Conservation (phyloP, 2,113 vertebrate species). For the Eira barbara region DNA sequence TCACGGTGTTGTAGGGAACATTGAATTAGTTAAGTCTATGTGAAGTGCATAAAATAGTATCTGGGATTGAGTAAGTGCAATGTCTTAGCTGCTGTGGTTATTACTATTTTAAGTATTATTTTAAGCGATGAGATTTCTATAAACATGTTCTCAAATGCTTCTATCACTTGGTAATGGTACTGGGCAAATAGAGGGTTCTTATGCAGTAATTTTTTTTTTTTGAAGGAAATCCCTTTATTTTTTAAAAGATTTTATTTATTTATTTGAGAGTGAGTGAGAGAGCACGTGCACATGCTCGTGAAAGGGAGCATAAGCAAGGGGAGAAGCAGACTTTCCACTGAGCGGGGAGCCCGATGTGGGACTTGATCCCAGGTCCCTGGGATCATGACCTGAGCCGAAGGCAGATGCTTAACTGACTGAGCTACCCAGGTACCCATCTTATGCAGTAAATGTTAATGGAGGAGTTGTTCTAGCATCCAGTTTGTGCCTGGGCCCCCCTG, state of each 20-base stretch:
- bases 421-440: background rate
- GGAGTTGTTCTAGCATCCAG: background rate
- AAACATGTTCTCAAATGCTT: background rate
- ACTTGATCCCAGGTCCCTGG: background rate
- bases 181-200: background rate
- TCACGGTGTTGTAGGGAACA: background rate
- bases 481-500: background rate
- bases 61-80: background rate
- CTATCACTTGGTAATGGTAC: background rate
- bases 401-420: background rate
- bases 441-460: background rate
- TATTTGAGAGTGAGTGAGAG: no score
- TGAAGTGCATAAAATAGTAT: background rate
- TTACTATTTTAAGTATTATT: background rate
- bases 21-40: background rate
- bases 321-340: background rate
- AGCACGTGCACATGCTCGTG: no score
- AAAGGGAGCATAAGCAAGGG: no score
- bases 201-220: no score
- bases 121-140: constrained; percentile 12
- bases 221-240: no score
- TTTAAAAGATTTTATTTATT: no score
- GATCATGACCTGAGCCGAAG: background rate
- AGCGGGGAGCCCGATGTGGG: background rate
- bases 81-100: background rate